Base-by-base conservation (phyloP, 2,797 vertebrate genomes). In the Sebastes taczanowskii region DNA sequence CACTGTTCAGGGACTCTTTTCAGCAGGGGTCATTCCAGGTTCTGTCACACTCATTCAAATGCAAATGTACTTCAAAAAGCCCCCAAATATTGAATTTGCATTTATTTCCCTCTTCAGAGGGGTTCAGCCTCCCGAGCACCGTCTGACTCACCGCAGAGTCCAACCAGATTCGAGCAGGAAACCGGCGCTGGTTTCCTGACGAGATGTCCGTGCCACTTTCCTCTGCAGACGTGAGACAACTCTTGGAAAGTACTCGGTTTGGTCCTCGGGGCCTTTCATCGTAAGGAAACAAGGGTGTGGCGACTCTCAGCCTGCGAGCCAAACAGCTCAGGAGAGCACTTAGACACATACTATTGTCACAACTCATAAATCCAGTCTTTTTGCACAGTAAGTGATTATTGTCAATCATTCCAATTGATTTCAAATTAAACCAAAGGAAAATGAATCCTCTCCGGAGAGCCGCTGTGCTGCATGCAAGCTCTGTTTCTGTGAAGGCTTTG, bases 121-220 rank as follows among this genome's bases (percentile, higher is more conserved):
- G 80, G 75, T 85, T 91, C 84, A 71, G 75, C 82, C 86, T 91
- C 84, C 61, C 63, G 5, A 88, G 82, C 85, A 80, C 70, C 86
- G 83, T 91, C 89, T 90, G 85, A 90, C 84, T 92, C 89, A 85
- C 84, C 81, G n/a, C 84, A 86, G 81, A 87, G 81, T 88, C 76
- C 58, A 72, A 78, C 82, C 82, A 86, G 86, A 94, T 89, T 89
- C 14, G 42, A 90, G 88, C 87, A 80, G 74, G 71, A 88, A 82
- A 86, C 80, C 80, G 14, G 74, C 3, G 65, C 84, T 86, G 81
- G 86, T 92, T 94, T 94, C 90, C 90, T 92, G 91, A 93, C 90
- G 86, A 92, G 82, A 42, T 88, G 93, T 94, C 93, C 78, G 5
- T 88, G 90, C 87, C 85, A 84, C 89, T 94, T 94, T 93, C 83